Base-by-base conservation (phyloP, 2,797 vertebrate species). In the Lycodopsis pacificus region DNA sequence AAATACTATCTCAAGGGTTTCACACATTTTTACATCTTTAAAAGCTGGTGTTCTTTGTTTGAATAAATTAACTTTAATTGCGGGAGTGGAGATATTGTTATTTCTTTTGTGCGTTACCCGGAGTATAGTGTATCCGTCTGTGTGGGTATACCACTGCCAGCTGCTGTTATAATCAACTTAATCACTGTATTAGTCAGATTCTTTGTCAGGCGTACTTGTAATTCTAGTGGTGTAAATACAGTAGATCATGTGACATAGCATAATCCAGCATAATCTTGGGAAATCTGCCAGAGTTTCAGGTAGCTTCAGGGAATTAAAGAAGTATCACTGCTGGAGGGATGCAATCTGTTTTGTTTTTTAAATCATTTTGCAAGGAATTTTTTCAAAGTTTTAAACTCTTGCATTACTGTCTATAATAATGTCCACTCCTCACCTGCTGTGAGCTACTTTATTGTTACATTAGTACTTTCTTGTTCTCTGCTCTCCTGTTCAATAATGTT, bases 131-230 rank as follows among this genome's bases (percentile, higher is more conserved):
- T 59, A 20, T 11, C 54, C 54, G 3, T 25, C 44, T 40, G 63
- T 48, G 40, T 68, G 42, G 30, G 9, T 54, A 36, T 61, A 54
- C 19, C 4, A n/a, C 63, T 63, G 64, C 49, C 64, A 77, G 57
- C 74, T 68, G 69, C 51, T 68, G 56, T 54, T 62, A 64, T 30
- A 25, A 66, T 49, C 48, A 64, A 57, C 40, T 62, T 46, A 14
- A 70, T 70, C 9, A 12, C 25, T 11, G 54, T 46, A 64, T 65
- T 36, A 65, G 38, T n/a, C 38, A 32, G 44, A 13, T 58, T 51
- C 25, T 57, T 72, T 44, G 44, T 51, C 56, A 64, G 46, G 34
- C 44, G 34, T n/a, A 36, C n/a, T 32, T 53, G 27, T 64, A 5
- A 54, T 70, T 59, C 19, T 8, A 14, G 14, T 54, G 32, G 46